Percentiles rank a stretch among this genome's conserved stretches.
Conservation (phyloP, 2,797 vertebrate species). For the Pangasius macronema region DNA sequence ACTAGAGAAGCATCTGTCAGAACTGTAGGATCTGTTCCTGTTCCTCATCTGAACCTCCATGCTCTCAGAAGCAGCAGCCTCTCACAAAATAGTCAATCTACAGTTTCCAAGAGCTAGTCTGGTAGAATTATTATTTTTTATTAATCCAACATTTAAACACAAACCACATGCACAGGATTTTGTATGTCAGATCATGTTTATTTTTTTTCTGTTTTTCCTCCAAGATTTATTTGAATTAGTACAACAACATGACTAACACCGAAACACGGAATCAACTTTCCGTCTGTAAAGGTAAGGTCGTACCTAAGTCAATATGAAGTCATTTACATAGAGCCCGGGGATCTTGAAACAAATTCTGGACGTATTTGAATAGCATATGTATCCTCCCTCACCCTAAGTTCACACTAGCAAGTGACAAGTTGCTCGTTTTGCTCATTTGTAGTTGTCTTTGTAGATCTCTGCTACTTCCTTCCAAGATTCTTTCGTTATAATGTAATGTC, state of each 20-base stretch:
- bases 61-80: neutral
- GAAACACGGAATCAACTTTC: too few species aligned
- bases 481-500: neutral
- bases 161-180: constrained; percentile 57
- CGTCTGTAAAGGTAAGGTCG: too few species aligned
- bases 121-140: constrained; percentile 5
- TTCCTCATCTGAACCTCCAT: neutral
- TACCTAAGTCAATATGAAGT: too few species aligned
- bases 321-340: neutral
- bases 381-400: too few species aligned
- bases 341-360: neutral
- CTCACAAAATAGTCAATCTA: neutral
- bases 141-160: constrained; percentile 34
- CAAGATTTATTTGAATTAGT: constrained; percentile 55
- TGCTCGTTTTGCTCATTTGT: neutral
- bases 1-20: constrained; percentile 50
- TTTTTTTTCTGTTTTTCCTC: constrained; percentile 52
- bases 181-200: constrained; percentile 43
- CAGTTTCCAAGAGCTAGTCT: constrained; percentile 12
- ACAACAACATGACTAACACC: too few species aligned
- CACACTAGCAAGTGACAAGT: neutral
- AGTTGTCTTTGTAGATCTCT: neutral
- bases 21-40: constrained; percentile 34
- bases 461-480: neutral
- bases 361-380: neutral